phyloP scores from a whole-genome alignment of 2,113 vertebrate genomes.

The Osmerus eperlanus region DNA sequence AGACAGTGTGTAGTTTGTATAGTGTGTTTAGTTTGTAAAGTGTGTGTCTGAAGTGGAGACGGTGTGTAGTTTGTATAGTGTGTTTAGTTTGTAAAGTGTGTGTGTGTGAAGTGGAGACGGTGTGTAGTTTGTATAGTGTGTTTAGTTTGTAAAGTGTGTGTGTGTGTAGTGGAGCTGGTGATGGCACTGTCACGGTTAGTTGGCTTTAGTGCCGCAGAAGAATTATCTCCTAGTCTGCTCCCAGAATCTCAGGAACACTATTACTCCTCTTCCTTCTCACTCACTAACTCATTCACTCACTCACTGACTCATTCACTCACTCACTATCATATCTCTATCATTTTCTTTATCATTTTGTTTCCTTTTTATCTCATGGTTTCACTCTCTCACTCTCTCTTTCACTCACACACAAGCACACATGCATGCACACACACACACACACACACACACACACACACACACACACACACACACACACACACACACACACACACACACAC shows the following conservation, averaged over 20 bases:
- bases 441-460: not conserved
- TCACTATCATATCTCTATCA: not conserved
- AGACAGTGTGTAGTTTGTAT: not conserved
- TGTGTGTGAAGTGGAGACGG: constrained; percentile 16
- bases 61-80: constrained; percentile 4
- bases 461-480: not conserved
- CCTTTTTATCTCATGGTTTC: too few species aligned
- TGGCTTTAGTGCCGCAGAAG: constrained; percentile 41
- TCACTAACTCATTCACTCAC: constrained; percentile 4
- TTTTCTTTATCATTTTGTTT: too few species aligned
- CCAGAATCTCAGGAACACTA: not conserved
- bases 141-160: too few species aligned
- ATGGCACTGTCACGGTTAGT: constrained; percentile 52
- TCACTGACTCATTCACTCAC: not conserved
- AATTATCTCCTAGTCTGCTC: constrained; percentile 30
- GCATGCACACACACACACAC: not conserved
- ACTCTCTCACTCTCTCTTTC: not conserved
- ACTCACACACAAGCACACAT: not conserved
- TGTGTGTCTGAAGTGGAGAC: not conserved
- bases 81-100: too few species aligned
- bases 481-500: not conserved
- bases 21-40: not conserved
- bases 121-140: not conserved
- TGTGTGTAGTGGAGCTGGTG: constrained; percentile 28
- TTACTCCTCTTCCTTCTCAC: constrained; percentile 27